phyloP scores from a whole-genome alignment of 2,797 vertebrate genomes.

The Brotula barbata region DNA sequence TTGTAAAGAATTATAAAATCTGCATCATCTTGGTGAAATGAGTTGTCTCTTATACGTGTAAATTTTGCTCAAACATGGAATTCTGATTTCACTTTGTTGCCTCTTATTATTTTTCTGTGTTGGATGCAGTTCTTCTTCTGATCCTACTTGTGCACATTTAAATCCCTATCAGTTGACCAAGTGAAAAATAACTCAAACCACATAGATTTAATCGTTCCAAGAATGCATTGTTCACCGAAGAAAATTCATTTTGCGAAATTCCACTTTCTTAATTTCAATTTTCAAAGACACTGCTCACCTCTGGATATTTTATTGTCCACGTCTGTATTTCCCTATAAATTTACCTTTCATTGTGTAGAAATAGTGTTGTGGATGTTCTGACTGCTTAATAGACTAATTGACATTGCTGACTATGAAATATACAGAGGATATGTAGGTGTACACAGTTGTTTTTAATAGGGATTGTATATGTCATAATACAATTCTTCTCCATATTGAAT shows the following conservation, averaged over 20 bases:
- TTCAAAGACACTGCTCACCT: not conserved
- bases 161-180: not conserved
- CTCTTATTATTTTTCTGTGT: constrained; percentile 16
- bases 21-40: not conserved
- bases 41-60: not conserved
- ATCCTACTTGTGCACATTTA: constrained; percentile 3
- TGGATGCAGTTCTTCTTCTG: constrained; percentile 2
- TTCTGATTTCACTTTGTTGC: constrained; percentile 40
- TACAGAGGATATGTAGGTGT: constrained; percentile 17
- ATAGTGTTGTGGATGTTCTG: not conserved
- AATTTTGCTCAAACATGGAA: constrained; percentile 42
- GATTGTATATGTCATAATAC: not conserved
- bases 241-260: not conserved
- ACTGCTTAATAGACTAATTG: not conserved
- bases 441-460: not conserved
- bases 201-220: constrained; percentile 1
- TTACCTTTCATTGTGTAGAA: not conserved
- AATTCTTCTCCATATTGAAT: constrained; percentile 1
- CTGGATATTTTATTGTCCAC: constrained; percentile 30
- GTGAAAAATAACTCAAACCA: constrained; percentile 5
- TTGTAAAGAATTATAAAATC: not conserved
- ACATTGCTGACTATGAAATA: constrained; percentile 10
- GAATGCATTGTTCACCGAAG: not conserved
- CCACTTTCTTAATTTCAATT: not conserved
- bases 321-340: not conserved